phyloP scores from a whole-genome alignment of 2,888 invertebrate species.

The Mechanitis mazaeus region DNA sequence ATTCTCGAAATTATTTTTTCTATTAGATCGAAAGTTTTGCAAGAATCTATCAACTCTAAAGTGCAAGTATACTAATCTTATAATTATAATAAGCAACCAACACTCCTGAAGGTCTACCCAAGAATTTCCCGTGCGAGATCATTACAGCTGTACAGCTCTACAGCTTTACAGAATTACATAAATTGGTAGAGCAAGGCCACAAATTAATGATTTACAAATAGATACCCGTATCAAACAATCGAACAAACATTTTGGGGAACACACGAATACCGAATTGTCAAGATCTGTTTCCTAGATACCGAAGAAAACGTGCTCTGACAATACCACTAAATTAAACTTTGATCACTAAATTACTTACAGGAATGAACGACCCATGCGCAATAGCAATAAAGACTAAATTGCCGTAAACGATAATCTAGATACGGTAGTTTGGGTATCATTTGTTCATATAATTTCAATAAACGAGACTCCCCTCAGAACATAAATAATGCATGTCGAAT shows the following conservation, averaged over 20 bases:
- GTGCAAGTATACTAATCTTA: too few species aligned
- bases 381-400: slow-evolving; percentile 11
- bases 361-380: slow-evolving; percentile 1
- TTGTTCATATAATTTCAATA: slow-evolving; percentile 69
- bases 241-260: slow-evolving; percentile 35
- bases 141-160: too few species aligned
- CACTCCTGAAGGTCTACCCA: too few species aligned
- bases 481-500: slow-evolving; percentile 74
- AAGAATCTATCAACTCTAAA: too few species aligned
- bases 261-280: slow-evolving; percentile 40
- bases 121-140: too few species aligned
- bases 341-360: background rate
- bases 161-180: background rate
- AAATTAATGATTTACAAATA: slow-evolving; percentile 36
- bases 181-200: slow-evolving; percentile 22
- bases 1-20: too few species aligned
- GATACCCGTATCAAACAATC: slow-evolving; percentile 44
- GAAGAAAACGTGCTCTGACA: slow-evolving; percentile 31
- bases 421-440: slow-evolving; percentile 33
- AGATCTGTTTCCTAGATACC: slow-evolving; percentile 40
- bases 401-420: slow-evolving; percentile 5
- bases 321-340: slow-evolving; percentile 7
- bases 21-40: too few species aligned
- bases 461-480: slow-evolving; percentile 53
- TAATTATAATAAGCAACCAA: too few species aligned